Evolutionary conservation across 2,888 invertebrate genomes (phyloP).

Genomic region (Drosophila anomelani): DNA sequence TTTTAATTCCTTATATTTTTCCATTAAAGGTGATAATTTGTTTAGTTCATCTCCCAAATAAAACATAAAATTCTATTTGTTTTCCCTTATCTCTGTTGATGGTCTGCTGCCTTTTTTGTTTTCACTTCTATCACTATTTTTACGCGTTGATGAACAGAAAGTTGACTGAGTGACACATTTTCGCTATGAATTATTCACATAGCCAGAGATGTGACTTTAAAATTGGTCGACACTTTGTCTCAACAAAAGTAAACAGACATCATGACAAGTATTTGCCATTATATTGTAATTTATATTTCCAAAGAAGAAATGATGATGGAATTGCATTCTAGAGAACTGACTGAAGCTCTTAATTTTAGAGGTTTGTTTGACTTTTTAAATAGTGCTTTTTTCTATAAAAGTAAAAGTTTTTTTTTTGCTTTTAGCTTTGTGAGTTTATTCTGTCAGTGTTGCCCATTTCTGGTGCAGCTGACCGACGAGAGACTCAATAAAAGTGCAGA

Average conservation of each 20-base stretch:
- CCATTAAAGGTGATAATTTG: not conserved
- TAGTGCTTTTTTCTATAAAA: not conserved
- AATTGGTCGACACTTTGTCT: conserved; percentile 5
- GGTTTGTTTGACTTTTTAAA: not conserved
- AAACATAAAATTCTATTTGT: not conserved
- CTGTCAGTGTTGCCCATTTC: conserved; percentile 10
- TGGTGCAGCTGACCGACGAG: conserved; percentile 15
- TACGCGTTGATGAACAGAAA: conserved; percentile 12
- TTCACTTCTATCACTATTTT: conserved; percentile 4
- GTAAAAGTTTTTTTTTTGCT: not conserved
- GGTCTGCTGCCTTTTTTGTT: not conserved
- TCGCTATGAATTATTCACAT: conserved; percentile 19
- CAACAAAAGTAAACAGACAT: conserved; percentile 1
- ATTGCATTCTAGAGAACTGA: not conserved
- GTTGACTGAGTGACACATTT: conserved; percentile 25
- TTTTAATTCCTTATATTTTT: not conserved
- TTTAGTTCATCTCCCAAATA: not conserved
- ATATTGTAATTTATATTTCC: not conserved
- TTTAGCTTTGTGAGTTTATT: not conserved
- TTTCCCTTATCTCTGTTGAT: not conserved
- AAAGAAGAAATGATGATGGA: not conserved
- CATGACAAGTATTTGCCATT: conserved; percentile 11
- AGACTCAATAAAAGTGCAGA: conserved; percentile 40
- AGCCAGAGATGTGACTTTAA: conserved; percentile 14
- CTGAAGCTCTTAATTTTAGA: not conserved